Evolutionary conservation across 1,140 invertebrate genomes (phyloP), one percentile per base, ranked within the genome.

Genomic region (Drosophila parvula): DNA sequence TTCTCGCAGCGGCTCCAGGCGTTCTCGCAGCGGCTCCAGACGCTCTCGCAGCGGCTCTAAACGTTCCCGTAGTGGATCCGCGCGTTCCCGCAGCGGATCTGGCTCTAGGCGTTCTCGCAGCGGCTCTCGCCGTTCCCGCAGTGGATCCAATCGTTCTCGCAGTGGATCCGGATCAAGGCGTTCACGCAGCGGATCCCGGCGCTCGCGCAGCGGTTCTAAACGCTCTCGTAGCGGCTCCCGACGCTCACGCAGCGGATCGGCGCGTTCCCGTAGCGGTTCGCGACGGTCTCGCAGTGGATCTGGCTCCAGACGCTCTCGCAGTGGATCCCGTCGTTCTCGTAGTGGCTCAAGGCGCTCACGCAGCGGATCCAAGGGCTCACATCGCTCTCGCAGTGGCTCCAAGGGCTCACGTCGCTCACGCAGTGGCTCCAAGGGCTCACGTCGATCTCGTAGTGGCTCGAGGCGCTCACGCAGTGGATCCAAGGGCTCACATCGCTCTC

Each of bases 391-490:
- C 1, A 79, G 71, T 51, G 71, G 75, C 18, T 93, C 92, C 3
- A 93, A 93, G 14, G 81, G 91, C 4, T 93, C 92, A 6, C 81
- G 81, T 34, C 84, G 90, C 27, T 94, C 93, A 1, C 74, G 81
- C 8, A 83, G 78, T 43, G 71, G 73, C 16, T 22, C 22, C 22
- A 22, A 22, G 1, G 22, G 22, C 22, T 92, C 92, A 16, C 58
- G 74, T 6, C 74, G 76, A 12, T 91, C 91, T 4, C 79, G 91
- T 7, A 93, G 91, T 12, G 76, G 90, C 10, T 93, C 93, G 0
- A 65, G 71, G 1, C 81, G 89, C 32, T 93, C 93, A 0, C 74
- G 91, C 5, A 93, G 92, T 28, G 75, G 86, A 3, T 92, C 92
- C n/a, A n/a, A n/a, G n/a, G n/a, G n/a, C n/a, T n/a, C n/a, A 70